Evolutionary conservation across 2,888 invertebrate species (phyloP).

Genomic region (Microchrysa polita): DNA sequence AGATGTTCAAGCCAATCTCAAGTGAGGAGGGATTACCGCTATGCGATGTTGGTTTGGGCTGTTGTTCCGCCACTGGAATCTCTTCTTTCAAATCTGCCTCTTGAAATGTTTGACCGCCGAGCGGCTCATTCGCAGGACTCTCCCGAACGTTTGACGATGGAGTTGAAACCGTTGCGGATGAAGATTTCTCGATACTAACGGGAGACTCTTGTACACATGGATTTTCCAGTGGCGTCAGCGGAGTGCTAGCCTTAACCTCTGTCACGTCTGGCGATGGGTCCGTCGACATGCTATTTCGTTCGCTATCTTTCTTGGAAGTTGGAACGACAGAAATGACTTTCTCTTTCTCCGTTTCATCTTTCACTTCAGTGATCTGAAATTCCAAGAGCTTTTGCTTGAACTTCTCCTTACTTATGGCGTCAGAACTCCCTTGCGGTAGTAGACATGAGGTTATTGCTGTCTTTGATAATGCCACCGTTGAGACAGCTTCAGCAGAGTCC

Average conservation of each 20-base stretch:
- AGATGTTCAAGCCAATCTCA: slow-evolving; percentile 46
- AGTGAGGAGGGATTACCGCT: background rate
- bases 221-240: background rate
- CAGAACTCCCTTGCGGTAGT: slow-evolving; percentile 65
- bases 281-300: slow-evolving; percentile 1
- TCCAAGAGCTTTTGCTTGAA: slow-evolving; percentile 70
- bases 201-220: background rate
- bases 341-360: slow-evolving; percentile 37
- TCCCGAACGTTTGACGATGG: slow-evolving; percentile 29
- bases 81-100: slow-evolving; percentile 30
- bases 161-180: background rate
- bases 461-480: slow-evolving; percentile 21
- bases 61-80: slow-evolving; percentile 41
- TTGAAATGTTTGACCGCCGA: slow-evolving; percentile 9
- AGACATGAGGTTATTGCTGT: slow-evolving; percentile 57
- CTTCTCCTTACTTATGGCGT: slow-evolving; percentile 66
- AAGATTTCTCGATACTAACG: background rate
- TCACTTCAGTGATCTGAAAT: slow-evolving; percentile 18
- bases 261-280: slow-evolving; percentile 52
- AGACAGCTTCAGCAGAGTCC: background rate
- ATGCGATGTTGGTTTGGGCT: background rate
- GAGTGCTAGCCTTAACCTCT: background rate
- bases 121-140: slow-evolving; percentile 19
- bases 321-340: slow-evolving; percentile 51
- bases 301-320: slow-evolving; percentile 43